Evolutionary conservation across 2,797 vertebrate genomes (phyloP), one percentile per base, ranked within the genome.

Genomic region (Paguma larvata): DNA sequence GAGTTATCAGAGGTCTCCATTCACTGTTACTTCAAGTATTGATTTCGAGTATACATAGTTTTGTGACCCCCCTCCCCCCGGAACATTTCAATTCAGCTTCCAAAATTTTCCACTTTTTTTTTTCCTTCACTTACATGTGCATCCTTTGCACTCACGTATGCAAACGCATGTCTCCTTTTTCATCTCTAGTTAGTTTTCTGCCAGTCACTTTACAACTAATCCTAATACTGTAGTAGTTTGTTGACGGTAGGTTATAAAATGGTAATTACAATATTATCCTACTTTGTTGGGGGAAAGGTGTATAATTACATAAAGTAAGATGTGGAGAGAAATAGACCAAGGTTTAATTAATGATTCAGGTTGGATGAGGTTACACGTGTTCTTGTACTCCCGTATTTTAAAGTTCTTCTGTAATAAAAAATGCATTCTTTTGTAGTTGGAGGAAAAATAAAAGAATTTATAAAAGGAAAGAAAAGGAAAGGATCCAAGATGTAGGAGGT

Each of bases 111-210:
- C 30, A 19, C 21, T 44, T 88, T 44, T 88, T 44, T 84, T 73
- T 79, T 56, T 18, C 9, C 32, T 95, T 75, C 44, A 27, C 10
- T 77, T 59, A 15, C 23, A 4, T 59, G 11, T 5, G 12, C 34
- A 18, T 46, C 3, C n/a, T 89, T 75, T 63, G 12, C 13, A 30
- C 14, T 27, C 51, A 85, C n/a, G 30, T 19, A 62, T 53, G 38
- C 19, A 30, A 27, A 32, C 51, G 15, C 25, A 34, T 90, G 87
- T 87, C 80, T 86, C 18, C 46, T 86, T 27, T 87, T 97, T 85
- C 95, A 30, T 90, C 96, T 96, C 48, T 56, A 70, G 32, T 92
- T 89, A n/a, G 2, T 73, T 78, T 90, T 92, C 73, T 85, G 13
- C 63, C 41, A 63, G 16, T 83, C 53, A 51, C 88, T 97, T 92